phyloP scores from a whole-genome alignment of 2,888 invertebrate species.

The Cybosia mesomella region DNA sequence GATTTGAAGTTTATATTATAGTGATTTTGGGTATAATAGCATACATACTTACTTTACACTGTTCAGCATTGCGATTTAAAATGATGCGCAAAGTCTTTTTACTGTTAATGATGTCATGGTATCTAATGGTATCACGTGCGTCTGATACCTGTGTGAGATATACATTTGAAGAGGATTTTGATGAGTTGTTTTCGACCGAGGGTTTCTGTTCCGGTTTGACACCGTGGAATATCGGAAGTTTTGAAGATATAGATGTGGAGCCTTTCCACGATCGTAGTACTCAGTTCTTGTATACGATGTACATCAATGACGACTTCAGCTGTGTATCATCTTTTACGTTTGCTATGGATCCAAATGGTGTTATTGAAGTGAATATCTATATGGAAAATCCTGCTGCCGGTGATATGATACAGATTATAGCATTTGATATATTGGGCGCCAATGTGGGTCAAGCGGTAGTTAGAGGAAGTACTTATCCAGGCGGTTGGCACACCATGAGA shows the following conservation, averaged over 20 bases:
- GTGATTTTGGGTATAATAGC: not conserved
- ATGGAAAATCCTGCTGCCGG: not conserved
- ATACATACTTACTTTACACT: not conserved
- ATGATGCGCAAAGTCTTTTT: not conserved
- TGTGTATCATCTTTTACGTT: slow-evolving; percentile 1
- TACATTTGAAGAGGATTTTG: slow-evolving; percentile 4
- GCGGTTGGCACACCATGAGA: not conserved
- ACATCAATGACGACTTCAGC: not conserved
- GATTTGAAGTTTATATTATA: not conserved
- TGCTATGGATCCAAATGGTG: not conserved
- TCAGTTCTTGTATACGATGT: not conserved
- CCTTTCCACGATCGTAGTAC: not conserved
- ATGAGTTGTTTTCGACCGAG: not conserved
- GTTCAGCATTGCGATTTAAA: not conserved
- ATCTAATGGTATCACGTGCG: not conserved
- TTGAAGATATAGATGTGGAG: not conserved
- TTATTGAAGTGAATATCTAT: not conserved
- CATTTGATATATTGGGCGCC: not conserved
- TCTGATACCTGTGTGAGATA: not conserved
- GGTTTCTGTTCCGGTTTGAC: not conserved
- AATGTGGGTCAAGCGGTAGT: not conserved
- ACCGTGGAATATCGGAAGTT: not conserved
- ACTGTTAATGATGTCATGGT: not conserved
- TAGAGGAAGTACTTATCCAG: not conserved
- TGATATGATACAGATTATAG: not conserved